Percentiles rank a stretch among this genome's conserved stretches.
Conservation (phyloP, 2,113 vertebrate species). For the Hyperoodon ampullatus region DNA sequence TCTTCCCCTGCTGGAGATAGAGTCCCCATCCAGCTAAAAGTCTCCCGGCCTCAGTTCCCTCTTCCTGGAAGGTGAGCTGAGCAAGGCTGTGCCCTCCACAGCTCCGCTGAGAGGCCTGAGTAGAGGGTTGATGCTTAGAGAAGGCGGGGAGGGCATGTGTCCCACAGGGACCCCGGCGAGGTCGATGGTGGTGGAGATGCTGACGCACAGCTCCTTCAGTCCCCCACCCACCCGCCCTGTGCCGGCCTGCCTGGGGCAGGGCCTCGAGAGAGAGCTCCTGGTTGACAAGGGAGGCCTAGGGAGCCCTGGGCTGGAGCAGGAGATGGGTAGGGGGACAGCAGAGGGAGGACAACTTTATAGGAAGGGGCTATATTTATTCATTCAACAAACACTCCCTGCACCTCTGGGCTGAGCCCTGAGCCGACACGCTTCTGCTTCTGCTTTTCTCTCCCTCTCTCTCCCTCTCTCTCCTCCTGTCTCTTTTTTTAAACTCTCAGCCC, state of each 20-base stretch:
- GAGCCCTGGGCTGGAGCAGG: background rate
- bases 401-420: background rate
- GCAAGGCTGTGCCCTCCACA: accelerated
- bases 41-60: background rate
- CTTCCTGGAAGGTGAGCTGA: background rate
- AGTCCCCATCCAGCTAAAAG: background rate
- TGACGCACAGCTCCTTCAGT: background rate
- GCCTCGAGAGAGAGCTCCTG: background rate
- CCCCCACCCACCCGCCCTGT: accelerated
- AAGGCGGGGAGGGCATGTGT: background rate
- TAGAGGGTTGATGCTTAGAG: background rate
- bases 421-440: background rate
- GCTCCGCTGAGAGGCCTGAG: background rate
- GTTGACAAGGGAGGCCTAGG: background rate
- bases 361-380: background rate
- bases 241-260: background rate
- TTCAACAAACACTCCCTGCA: background rate
- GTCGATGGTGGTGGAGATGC: background rate
- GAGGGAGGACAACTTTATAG: background rate
- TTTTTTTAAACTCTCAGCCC: background rate
- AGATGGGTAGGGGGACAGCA: background rate
- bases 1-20: background rate
- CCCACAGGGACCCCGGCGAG: background rate
- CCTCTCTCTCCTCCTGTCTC: background rate
- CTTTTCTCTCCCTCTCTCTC: no score